Evolutionary conservation across 2,888 invertebrate species (phyloP), one percentile per base, ranked within the genome.

Genomic region (Andricus curvator): DNA sequence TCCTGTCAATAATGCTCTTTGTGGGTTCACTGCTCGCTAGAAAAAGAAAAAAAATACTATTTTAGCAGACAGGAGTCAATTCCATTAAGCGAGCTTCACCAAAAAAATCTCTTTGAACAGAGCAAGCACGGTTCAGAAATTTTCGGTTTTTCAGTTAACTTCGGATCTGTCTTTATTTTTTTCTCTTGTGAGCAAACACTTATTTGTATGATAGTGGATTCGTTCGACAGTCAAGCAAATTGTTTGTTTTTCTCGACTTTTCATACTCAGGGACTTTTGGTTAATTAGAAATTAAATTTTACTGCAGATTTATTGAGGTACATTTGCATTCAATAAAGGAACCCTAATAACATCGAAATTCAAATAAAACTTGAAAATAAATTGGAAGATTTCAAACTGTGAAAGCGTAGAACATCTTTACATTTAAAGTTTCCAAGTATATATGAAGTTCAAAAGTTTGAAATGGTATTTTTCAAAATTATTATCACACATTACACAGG

Each of bases 61-160:
- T 74, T 56, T 56, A 37, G 37, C 74, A 33, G 56, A 74, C 56
- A 56, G n/a, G 56, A 74, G 74, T 74, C 74, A 37, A 74, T 74
- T 74, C 56, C 74, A 74, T 74, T 74, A 74, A 60, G n/a, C 20
- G 56, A 60, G 33, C 29, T 74, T 60, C 33, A 37, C 74, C 74
- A 17, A 56, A 74, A 74, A 37, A 60, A 51, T 56, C 56, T 13
- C 56, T 74, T 74, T 74, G 74, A 74, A 60, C 51, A 48, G 33
- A 8, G 13, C 33, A 33, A 13, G 20, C 74, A 74, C 37, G 74
- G 33, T 74, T 74, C 74, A 37, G 22, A 60, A 74, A 56, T 74
- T 74, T 74, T 33, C 74, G 56, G 74, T n/a, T 74, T 70, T 74
- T 74, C 56, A 74, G 33, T 22, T 74, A 74, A 74, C 74, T 74